Conservation (phyloP, 2,113 vertebrate genomes). For the Apteryx owenii region DNA sequence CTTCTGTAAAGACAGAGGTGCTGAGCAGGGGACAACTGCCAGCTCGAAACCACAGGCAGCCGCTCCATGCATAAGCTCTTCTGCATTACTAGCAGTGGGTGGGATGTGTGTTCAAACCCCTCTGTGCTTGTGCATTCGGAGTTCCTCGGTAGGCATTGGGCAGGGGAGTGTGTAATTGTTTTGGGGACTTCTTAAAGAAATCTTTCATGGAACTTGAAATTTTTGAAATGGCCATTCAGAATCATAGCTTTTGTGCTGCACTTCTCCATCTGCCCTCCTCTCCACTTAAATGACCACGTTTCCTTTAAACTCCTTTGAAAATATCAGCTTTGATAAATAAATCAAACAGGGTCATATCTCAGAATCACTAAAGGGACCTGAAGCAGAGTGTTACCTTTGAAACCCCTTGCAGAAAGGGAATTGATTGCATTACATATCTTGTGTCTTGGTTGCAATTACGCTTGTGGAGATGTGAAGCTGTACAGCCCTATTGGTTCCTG, state of each 20-base stretch:
- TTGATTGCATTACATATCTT: not conserved
- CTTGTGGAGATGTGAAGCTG: not conserved
- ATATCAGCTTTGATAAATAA: conserved; percentile 21
- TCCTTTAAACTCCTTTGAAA: not conserved
- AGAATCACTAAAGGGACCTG: not conserved
- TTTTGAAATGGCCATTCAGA: not conserved
- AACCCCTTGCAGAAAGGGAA: not conserved
- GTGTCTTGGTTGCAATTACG: not conserved
- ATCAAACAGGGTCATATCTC: not conserved
- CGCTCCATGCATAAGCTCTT: not conserved
- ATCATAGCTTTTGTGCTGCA: not conserved
- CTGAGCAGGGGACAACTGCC: not conserved
- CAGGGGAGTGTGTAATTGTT: not conserved
- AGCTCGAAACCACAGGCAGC: not conserved
- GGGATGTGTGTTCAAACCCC: not conserved
- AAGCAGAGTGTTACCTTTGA: not conserved
- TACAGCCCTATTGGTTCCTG: not conserved
- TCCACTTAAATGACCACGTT: not conserved
- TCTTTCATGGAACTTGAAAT: not conserved
- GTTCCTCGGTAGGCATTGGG: not conserved
- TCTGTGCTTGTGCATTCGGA: not conserved
- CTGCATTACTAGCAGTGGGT: not conserved
- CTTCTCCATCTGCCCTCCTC: not conserved
- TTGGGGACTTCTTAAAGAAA: not conserved
- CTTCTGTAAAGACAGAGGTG: not conserved